Conservation (phyloP, 2,113 vertebrate species). For the Melanotaenia duboulayi region DNA sequence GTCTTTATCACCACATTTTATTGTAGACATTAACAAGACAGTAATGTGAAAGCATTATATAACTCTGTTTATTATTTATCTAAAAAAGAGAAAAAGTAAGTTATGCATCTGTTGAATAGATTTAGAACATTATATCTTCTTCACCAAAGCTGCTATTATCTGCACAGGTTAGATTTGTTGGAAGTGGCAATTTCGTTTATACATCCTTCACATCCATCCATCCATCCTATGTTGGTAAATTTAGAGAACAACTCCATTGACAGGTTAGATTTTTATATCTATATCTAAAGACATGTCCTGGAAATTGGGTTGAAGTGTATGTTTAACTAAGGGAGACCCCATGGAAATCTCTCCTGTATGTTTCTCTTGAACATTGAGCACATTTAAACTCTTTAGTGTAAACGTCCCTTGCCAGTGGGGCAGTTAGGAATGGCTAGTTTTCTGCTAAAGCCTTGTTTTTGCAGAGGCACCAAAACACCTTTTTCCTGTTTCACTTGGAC, state of each 20-base stretch:
- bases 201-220: neutral
- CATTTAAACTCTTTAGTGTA: constrained; percentile 83
- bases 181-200: neutral
- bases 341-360: constrained; percentile 67
- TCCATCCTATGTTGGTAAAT: neutral
- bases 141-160: neutral
- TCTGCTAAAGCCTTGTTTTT: constrained; percentile 87
- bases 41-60: constrained; percentile 2
- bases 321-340: constrained; percentile 70
- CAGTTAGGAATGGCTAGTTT: constrained; percentile 84
- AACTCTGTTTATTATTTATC: neutral
- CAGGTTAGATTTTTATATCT: constrained; percentile 30
- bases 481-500: constrained; percentile 96
- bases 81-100: neutral
- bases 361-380: constrained; percentile 79
- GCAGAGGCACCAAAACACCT: constrained; percentile 87
- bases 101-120: neutral
- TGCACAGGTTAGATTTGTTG: neutral
- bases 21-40: constrained; percentile 4
- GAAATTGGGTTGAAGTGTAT: constrained; percentile 71
- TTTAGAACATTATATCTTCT: neutral
- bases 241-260: constrained; percentile 25
- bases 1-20: constrained; percentile 3
- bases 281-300: constrained; percentile 47
- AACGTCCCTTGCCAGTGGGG: constrained; percentile 80